Percentiles rank a stretch among this genome's conserved stretches.
Conservation (phyloP, 2,797 vertebrate genomes). For the Syncerus caffer region DNA sequence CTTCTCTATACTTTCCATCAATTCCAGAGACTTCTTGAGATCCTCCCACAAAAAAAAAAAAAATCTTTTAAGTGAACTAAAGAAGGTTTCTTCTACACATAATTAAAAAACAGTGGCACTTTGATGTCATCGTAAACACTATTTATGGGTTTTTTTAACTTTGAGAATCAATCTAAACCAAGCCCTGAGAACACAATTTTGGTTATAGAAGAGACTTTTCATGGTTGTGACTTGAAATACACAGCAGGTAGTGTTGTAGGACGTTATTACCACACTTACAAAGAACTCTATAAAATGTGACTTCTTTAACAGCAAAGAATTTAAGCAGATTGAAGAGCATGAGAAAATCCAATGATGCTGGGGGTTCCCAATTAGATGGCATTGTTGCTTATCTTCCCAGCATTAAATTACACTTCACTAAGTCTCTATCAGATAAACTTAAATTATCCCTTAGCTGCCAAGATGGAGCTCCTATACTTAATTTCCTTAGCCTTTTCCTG, state of each 20-base stretch:
- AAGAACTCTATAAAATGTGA: constrained; percentile 25
- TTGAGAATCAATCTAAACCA: constrained; percentile 22
- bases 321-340: background rate
- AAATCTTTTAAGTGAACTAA: background rate
- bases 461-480: background rate
- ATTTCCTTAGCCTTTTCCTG: constrained; percentile 21
- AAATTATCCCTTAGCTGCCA: background rate
- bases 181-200: constrained; percentile 11
- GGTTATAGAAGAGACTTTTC: background rate
- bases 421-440: constrained; percentile 15
- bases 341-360: background rate
- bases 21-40: background rate
- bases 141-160: background rate
- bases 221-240: background rate
- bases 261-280: background rate
- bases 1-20: background rate
- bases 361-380: background rate
- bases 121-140: background rate
- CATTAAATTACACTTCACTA: constrained; percentile 35
- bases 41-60: background rate
- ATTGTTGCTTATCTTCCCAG: background rate
- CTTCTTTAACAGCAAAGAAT: background rate
- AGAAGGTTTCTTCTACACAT: background rate
- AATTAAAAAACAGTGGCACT: background rate
- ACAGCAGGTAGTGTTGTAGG: background rate